Evolutionary conservation across 2,113 vertebrate genomes (phyloP).

Genomic region (Echinops telfairi): DNA sequence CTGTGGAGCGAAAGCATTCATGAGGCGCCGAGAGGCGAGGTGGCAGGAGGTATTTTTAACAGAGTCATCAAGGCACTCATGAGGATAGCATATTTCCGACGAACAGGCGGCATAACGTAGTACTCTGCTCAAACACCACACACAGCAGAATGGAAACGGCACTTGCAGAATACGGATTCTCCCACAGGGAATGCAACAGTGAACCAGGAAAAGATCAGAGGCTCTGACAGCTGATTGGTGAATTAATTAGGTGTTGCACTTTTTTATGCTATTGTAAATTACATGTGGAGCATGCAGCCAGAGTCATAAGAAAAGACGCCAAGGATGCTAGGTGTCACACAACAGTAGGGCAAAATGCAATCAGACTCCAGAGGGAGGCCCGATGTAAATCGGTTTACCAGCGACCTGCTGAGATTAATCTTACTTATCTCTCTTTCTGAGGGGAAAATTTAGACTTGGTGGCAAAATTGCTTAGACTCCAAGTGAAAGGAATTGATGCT

Average conservation of each 20-base stretch:
- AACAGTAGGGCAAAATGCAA: constrained; percentile 61
- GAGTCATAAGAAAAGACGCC: constrained; percentile 42
- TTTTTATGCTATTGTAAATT: constrained; percentile 67
- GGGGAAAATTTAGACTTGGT: constrained; percentile 22
- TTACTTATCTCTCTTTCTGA: constrained; percentile 12
- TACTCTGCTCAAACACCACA: constrained; percentile 48
- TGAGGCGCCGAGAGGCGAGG: constrained; percentile 29
- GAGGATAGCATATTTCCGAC: constrained; percentile 67
- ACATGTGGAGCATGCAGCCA: not conserved
- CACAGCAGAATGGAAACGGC: constrained; percentile 59
- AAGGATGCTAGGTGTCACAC: constrained; percentile 55
- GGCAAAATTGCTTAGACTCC: constrained; percentile 53
- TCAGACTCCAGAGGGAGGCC: constrained; percentile 56
- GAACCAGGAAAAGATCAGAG: constrained; percentile 71
- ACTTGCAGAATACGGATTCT: constrained; percentile 67
- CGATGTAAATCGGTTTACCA: constrained; percentile 36
- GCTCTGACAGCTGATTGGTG: constrained; percentile 75
- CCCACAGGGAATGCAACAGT: constrained; percentile 61
- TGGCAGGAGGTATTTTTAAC: constrained; percentile 70
- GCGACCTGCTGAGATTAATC: constrained; percentile 66
- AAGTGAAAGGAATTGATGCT: not conserved
- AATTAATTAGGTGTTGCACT: constrained; percentile 77
- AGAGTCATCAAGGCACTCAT: constrained; percentile 74
- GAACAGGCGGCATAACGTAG: constrained; percentile 73
- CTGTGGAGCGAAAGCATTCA: not conserved